These are phyloP conservation scores for Pelecanoides urinatrix DNA, from an alignment of 2,113 vertebrate species.

Conservation along the genomic window DNA sequence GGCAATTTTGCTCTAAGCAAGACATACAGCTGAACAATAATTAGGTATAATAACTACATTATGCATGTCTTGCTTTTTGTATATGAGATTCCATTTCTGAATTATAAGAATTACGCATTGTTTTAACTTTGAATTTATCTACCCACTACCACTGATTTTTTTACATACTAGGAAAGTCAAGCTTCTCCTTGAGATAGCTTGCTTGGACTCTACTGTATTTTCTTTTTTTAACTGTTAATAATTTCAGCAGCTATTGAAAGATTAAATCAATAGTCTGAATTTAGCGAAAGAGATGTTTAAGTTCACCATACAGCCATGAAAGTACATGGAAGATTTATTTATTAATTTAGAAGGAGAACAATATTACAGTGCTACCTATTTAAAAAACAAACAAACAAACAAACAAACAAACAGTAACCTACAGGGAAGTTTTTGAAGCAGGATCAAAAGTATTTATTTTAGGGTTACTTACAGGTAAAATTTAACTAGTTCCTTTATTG, in stretches of 20 bases:
- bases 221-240: not conserved
- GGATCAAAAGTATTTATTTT: not conserved
- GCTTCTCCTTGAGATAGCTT: not conserved
- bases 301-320: not conserved
- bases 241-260: not conserved
- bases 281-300: not conserved
- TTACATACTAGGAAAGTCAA: not conserved
- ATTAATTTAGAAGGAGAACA: not conserved
- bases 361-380: not conserved
- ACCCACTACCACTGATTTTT: not conserved
- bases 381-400: not conserved
- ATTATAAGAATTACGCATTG: not conserved
- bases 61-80: constrained; percentile 21
- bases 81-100: not conserved
- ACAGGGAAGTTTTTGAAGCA: not conserved
- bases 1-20: constrained; percentile 49
- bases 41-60: constrained; percentile 51
- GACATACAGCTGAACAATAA: constrained; percentile 33
- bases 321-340: not conserved
- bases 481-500: not conserved
- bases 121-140: constrained; percentile 9
- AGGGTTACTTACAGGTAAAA: not conserved
- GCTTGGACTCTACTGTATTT: not conserved
- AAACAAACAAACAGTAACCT: not conserved
- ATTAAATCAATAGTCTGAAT: not conserved